Evolutionary conservation across 2,113 vertebrate genomes (phyloP).

Genomic region (Pseudorasbora parva): DNA sequence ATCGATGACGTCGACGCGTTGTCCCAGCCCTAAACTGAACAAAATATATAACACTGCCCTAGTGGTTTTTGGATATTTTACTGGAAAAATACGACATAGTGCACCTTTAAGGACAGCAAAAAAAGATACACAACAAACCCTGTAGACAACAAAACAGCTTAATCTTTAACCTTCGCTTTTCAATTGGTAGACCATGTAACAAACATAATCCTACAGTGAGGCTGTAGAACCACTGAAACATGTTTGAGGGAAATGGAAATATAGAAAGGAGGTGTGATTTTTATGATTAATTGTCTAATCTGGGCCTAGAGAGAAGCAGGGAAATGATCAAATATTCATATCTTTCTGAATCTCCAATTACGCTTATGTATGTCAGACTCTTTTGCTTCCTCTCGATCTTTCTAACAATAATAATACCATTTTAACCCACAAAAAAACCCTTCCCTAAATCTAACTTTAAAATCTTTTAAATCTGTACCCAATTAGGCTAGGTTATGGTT

Average conservation of each 20-base stretch:
- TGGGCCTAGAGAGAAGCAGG: constrained; percentile 16
- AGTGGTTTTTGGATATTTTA: too few relatives aligned
- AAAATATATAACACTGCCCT: too few relatives aligned
- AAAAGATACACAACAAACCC: not conserved
- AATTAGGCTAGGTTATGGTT: too few relatives aligned
- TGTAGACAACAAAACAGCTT: not conserved
- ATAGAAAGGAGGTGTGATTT: constrained; percentile 5
- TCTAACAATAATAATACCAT: not conserved
- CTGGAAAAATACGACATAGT: too few relatives aligned
- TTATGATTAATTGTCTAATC: constrained; percentile 10
- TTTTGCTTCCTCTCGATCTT: not conserved
- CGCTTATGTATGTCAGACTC: not conserved
- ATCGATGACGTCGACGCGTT: too few relatives aligned
- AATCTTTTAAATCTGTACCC: not conserved
- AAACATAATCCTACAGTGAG: not conserved
- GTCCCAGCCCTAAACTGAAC: too few relatives aligned
- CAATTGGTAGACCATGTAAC: not conserved
- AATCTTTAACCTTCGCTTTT: not conserved
- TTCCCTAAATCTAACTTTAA: not conserved
- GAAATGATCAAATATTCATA: constrained; percentile 38
- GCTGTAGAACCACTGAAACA: not conserved
- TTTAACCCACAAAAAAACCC: not conserved
- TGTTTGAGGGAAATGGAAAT: constrained; percentile 3
- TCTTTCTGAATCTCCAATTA: constrained; percentile 24
- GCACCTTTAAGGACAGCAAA: too few relatives aligned